Conservation (phyloP, 2,888 invertebrate species). For the Melanostoma scalare region DNA sequence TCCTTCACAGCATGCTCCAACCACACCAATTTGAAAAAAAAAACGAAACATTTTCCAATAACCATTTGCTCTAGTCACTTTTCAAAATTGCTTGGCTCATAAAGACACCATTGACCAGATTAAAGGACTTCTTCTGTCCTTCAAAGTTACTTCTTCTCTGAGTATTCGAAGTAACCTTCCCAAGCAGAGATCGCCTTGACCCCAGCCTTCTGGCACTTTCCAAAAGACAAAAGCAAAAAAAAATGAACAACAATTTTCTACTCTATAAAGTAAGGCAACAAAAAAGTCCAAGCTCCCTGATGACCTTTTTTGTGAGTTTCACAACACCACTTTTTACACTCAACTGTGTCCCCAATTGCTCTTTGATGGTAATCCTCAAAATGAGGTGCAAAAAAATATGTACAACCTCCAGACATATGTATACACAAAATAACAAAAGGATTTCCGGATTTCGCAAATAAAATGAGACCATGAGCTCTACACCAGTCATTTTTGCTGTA, state of each 20-base stretch:
- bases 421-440: conserved; percentile 59
- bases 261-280: conserved; percentile 58
- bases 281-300: conserved; percentile 44
- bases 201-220: conserved; percentile 21
- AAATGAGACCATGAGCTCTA: conserved; percentile 39
- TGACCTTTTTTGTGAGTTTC: conserved; percentile 37
- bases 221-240: conserved; percentile 2
- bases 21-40: background rate
- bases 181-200: conserved; percentile 56
- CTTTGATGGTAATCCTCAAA: conserved; percentile 69
- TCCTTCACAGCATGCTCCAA: background rate
- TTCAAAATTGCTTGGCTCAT: conserved; percentile 41
- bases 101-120: conserved; percentile 42
- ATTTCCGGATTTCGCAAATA: conserved; percentile 57
- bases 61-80: conserved; percentile 39
- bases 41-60: conserved; percentile 34
- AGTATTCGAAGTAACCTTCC: conserved; percentile 13
- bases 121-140: conserved; percentile 38
- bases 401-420: conserved; percentile 43
- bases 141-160: conserved; percentile 3
- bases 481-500: conserved; percentile 43
- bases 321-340: conserved; percentile 44
- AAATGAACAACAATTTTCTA: conserved; percentile 53
- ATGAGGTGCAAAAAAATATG: conserved; percentile 64
- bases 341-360: conserved; percentile 53